These are phyloP conservation scores for Yponomeuta evonymella DNA, from an alignment of 2,888 invertebrate species.

Conservation along the genomic window DNA sequence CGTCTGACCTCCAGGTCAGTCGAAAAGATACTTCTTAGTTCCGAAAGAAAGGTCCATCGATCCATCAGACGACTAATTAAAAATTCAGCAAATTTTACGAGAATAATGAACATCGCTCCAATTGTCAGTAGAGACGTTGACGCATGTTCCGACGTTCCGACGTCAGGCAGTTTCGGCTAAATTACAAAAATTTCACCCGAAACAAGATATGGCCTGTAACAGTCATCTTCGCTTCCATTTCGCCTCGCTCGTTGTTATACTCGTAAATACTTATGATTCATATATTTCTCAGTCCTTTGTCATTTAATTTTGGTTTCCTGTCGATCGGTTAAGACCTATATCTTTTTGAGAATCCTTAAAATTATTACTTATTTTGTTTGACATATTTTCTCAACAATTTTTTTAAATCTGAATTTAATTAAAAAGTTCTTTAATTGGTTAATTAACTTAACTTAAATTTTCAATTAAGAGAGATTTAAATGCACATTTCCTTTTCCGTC, in stretches of 20 bases:
- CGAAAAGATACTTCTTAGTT: neutral
- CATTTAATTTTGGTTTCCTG: too few relatives aligned
- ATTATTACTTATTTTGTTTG: too few relatives aligned
- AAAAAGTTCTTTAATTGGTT: neutral
- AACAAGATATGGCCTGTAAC: neutral
- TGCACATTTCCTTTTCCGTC: neutral
- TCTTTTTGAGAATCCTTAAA: too few relatives aligned
- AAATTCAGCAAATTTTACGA: neutral
- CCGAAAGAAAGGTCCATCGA: neutral
- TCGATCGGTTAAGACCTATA: too few relatives aligned
- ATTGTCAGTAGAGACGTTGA: neutral
- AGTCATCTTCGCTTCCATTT: neutral
- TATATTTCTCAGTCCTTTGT: neutral
- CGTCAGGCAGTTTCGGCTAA: neutral
- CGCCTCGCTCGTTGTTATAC: neutral
- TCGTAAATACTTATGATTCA: neutral
- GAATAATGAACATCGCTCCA: neutral
- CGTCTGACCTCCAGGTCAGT: too few relatives aligned
- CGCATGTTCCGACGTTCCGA: neutral
- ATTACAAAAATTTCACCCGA: constrained; percentile 3
- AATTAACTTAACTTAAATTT: neutral
- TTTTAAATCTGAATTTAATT: too few relatives aligned
- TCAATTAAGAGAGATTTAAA: neutral
- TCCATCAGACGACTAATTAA: neutral
- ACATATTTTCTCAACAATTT: too few relatives aligned